phyloP scores from a whole-genome alignment of 2,113 vertebrate species.

The Urocitellus parryii region DNA sequence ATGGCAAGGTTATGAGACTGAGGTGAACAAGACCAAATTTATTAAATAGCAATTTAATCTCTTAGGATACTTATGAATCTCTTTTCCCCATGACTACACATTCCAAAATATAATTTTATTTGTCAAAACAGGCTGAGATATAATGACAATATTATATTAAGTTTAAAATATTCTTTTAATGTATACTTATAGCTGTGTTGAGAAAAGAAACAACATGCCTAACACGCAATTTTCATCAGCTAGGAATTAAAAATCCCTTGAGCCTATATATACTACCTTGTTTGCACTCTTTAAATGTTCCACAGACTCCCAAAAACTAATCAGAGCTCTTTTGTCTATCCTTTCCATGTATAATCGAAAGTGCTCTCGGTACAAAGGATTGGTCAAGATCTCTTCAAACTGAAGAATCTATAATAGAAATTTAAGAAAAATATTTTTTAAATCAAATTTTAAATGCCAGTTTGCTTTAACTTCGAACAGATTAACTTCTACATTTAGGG shows the following conservation, averaged over 20 bases:
- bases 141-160: background rate
- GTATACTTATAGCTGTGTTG: background rate
- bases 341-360: constrained; percentile 96
- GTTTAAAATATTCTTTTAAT: constrained; percentile 42
- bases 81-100: constrained; percentile 6
- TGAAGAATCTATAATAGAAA: constrained; percentile 93
- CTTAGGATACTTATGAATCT: background rate
- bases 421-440: background rate
- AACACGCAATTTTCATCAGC: background rate
- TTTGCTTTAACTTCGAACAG: constrained; percentile 24
- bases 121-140: background rate
- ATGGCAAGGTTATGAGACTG: background rate
- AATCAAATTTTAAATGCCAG: constrained; percentile 27
- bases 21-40: background rate
- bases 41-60: background rate
- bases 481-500: background rate
- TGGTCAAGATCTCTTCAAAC: constrained; percentile 97
- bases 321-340: constrained; percentile 94
- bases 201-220: background rate
- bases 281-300: constrained; percentile 96
- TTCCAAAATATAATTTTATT: constrained; percentile 42
- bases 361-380: constrained; percentile 92
- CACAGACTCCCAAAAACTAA: constrained; percentile 96
- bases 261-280: constrained; percentile 90
- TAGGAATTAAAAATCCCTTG: background rate